A percentile compares a stretch with the other conserved stretches of the same genome.
These are phyloP conservation scores for Jordanella pulchra DNA, from an alignment of 2,797 vertebrate species.

Conservation along the genomic window DNA sequence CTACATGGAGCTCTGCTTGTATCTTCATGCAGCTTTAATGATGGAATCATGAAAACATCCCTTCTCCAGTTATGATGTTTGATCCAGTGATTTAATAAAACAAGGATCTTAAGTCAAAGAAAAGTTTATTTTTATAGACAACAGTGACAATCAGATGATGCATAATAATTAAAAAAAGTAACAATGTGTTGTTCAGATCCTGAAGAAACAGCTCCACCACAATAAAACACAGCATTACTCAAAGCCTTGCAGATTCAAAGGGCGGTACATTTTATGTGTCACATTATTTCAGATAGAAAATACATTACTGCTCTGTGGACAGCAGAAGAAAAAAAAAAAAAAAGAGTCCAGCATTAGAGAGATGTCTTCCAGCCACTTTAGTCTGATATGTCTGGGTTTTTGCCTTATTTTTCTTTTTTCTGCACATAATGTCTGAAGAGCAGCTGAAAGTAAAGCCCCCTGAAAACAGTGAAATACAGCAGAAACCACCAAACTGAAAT, in stretches of 20 bases:
- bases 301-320: conserved; percentile 26
- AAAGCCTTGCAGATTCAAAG: conserved; percentile 42
- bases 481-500: conserved; percentile 27
- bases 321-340: conserved; percentile 35
- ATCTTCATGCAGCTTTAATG: neutral
- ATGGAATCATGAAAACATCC: neutral
- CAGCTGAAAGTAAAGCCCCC: conserved; percentile 20
- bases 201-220: conserved; percentile 30
- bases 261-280: conserved; percentile 52
- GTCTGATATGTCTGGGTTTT: conserved; percentile 8
- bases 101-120: conserved; percentile 53
- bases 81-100: neutral
- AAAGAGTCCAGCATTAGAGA: conserved; percentile 46
- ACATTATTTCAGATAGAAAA: conserved; percentile 34
- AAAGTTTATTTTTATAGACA: conserved; percentile 64
- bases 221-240: conserved; percentile 22
- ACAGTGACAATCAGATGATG: conserved; percentile 58
- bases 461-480: conserved; percentile 40
- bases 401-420: conserved; percentile 21
- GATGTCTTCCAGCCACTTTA: conserved; percentile 18
- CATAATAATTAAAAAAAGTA: conserved; percentile 27
- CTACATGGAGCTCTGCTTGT: neutral
- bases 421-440: conserved; percentile 39
- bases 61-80: neutral
- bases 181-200: conserved; percentile 23